Evolutionary conservation across 2,888 invertebrate species (phyloP), one percentile per base, ranked within the genome.

Genomic region (Unio pictorum): DNA sequence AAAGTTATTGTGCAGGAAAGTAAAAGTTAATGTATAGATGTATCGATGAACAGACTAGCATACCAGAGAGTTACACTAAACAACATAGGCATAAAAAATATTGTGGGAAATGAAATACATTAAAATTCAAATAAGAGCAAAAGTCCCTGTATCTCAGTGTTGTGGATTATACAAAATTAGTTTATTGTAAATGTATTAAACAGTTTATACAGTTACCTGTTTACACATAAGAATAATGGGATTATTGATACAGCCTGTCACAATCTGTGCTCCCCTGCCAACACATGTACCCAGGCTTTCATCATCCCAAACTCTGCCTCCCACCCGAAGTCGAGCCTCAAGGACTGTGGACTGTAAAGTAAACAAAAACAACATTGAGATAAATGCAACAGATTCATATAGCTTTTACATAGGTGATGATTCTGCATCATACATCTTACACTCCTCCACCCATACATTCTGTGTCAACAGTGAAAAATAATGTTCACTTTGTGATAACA

Each of bases 191-290:
- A 11, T 45, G 11, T 45, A 11, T 45, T 34, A 34, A 34, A 58
- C 26, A 58, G 18, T 20, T 20, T 4, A 23, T 26, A 18, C 34
- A 55, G 61, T n/a, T 73, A 91, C 91, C 89, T 92, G 92, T 72
- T 90, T 85, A 79, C 90, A 90, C 71, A 92, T 85, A 2, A 91
- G 73, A 17, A 89, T 86, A 56, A 92, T 84, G 3, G 92, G 92
- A 80, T 91, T 92, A 83, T 92, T 92, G 63, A 87, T 81, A 67
- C 89, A 85, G 5, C 92, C 91, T n/a, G 89, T 89, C 45, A 92
- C 80, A 8, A 91, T 84, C 74, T 91, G 91, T 4, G 91, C 91
- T 3, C 91, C 91, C 69, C 83, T 81, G 6, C 90, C 90, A 5
- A 91, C 87, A 63, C 83, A 82, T 64, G 89, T 81, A 4, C 90